Base-by-base conservation (phyloP, 2,888 invertebrate species). In the Glaucopsyche alexis region DNA sequence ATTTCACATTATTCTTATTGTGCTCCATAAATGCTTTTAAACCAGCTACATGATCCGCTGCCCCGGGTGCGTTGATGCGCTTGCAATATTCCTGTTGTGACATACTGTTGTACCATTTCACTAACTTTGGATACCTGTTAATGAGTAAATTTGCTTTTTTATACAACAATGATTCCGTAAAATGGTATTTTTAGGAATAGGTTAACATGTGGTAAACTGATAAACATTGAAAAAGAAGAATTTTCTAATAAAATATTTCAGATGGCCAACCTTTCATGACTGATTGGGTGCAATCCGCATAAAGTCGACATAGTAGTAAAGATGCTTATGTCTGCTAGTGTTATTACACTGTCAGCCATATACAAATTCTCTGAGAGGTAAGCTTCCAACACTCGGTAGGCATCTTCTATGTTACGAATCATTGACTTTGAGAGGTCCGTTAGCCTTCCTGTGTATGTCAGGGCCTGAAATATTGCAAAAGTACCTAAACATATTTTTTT, bases 71-170 rank as follows among this genome's bases (percentile, higher is more conserved):
- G 75, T 91, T 91, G n/a, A 86, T 84, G 45, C 82, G 81, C 73
- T 81, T 85, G 76, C 86, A 86, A 47, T 85, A 84, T 9, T 88
- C 87, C 72, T 81, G 79, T 74, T 83, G 75, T 8, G 86, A 84
- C 91, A 92, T 91, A 1, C 76, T 84, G 9, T 75, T 70, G 16
- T 85, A 80, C 91, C 91, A 92, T 76, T 78, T 78, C 19, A 78
- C 82, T 71, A 90, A 77, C 80, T 87, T 91, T 13, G 91, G 90
- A 75, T 81, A 90, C 77, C 91, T 91, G 81, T n/a, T 82, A 81
- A 49, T 71, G 71, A 73, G 73, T 73, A 71, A n/a, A 47, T 19
- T 45, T 42, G 3, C n/a, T n/a, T n/a, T 66, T 13, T 29, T 49
- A 19, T 47, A 40, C 3, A 9, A n/a, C 1, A 45, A 69, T 2